Percentiles rank a stretch among this genome's conserved stretches.
These are phyloP conservation scores for Eilema depressum DNA, from an alignment of 2,888 invertebrate genomes.

Conservation along the genomic window DNA sequence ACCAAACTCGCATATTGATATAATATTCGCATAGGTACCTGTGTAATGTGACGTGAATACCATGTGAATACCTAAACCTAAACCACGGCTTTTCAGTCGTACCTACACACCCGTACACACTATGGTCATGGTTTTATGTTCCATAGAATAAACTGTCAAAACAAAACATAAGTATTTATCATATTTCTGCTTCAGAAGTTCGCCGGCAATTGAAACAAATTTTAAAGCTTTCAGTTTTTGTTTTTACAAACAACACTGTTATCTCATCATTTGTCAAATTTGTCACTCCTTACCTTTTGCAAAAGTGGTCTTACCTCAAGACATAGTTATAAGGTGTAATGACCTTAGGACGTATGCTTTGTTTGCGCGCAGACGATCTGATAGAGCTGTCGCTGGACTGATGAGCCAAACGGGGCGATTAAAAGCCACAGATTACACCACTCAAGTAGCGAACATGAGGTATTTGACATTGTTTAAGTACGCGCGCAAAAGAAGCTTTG, in stretches of 20 bases:
- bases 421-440: slow-evolving; percentile 50
- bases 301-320: slow-evolving; percentile 35
- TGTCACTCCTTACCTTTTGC: slow-evolving; percentile 27
- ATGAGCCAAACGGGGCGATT: slow-evolving; percentile 49
- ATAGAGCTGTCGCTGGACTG: slow-evolving; percentile 52
- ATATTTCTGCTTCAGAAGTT: slow-evolving; percentile 10
- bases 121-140: background rate
- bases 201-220: background rate
- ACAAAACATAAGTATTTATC: slow-evolving; percentile 5
- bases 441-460: slow-evolving; percentile 45
- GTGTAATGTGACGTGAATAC: background rate
- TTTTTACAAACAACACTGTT: background rate
- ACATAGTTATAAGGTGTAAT: slow-evolving; percentile 26
- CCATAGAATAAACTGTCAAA: background rate
- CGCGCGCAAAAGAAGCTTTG: slow-evolving; percentile 34
- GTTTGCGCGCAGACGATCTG: slow-evolving; percentile 48
- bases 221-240: background rate
- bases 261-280: slow-evolving; percentile 27
- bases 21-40: slow-evolving; percentile 4
- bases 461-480: slow-evolving; percentile 49
- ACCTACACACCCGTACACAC: background rate
- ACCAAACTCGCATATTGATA: background rate
- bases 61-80: background rate
- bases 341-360: slow-evolving; percentile 45
- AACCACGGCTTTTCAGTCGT: background rate